Conservation (phyloP, 2,888 invertebrate species). For the Tenodera sinensis region DNA sequence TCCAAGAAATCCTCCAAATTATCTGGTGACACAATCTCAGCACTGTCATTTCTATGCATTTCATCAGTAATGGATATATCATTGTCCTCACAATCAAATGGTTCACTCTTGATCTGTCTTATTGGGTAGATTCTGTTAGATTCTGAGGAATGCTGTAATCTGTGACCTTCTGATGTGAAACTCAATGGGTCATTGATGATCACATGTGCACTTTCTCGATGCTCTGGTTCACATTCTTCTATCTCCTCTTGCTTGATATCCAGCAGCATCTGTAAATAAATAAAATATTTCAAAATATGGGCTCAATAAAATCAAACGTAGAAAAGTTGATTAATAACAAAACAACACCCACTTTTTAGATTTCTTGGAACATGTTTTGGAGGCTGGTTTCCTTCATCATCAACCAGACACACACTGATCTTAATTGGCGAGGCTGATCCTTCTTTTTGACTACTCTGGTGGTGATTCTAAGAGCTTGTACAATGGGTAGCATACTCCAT, state of each 20-base stretch:
- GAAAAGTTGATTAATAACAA: no score
- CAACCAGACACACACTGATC: no score
- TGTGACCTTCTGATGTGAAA: neutral
- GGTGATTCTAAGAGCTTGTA: no score
- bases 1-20: neutral
- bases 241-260: conserved; percentile 24
- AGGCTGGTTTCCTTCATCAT: no score
- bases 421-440: no score
- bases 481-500: no score
- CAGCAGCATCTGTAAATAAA: conserved; percentile 4
- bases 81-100: neutral
- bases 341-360: no score
- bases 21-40: neutral
- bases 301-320: no score
- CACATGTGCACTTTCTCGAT: neutral
- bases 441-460: no score
- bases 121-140: neutral
- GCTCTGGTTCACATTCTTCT: conserved; percentile 13
- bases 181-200: neutral
- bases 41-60: neutral
- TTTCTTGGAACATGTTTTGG: no score
- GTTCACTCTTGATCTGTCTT: neutral
- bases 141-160: neutral
- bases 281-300: neutral
- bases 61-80: neutral